Percentiles rank a stretch among this genome's conserved stretches.
phyloP scores from a whole-genome alignment of 2,113 vertebrate genomes.

The Tetrax tetrax region DNA sequence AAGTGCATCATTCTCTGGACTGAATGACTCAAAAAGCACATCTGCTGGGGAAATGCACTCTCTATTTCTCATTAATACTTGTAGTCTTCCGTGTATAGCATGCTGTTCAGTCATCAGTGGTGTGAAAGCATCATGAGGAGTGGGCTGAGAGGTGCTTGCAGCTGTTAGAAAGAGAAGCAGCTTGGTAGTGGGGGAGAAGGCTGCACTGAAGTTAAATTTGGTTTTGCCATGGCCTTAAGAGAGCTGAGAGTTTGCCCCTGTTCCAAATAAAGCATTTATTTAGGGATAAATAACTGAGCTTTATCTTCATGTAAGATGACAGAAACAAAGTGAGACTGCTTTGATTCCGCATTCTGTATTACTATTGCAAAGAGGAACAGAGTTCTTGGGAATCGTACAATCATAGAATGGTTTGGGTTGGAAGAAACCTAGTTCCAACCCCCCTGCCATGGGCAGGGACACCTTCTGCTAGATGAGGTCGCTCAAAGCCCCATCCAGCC shows the following conservation, averaged over 20 bases:
- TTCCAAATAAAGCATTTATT: neutral
- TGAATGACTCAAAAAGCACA: neutral
- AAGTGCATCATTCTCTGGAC: neutral
- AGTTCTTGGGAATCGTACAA: neutral
- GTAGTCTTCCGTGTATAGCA: neutral
- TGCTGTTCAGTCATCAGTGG: rapidly evolving
- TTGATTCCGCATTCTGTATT: neutral
- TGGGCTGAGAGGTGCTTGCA: neutral
- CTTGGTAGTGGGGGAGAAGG: neutral
- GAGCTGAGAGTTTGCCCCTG: neutral
- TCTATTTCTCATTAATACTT: neutral
- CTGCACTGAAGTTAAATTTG: neutral
- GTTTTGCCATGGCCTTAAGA: neutral
- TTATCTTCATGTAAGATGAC: neutral
- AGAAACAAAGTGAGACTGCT: neutral
- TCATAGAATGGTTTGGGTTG: no score
- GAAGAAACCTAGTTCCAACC: no score
- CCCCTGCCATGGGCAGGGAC: no score
- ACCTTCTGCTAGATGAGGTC: no score
- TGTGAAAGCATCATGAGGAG: neutral
- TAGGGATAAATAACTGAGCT: neutral
- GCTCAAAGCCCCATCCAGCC: no score
- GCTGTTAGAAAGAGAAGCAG: neutral
- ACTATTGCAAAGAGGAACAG: neutral
- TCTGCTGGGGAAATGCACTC: neutral